Evolutionary conservation across 1,140 invertebrate genomes (phyloP), one percentile per base, ranked within the genome.

Genomic region (Drosophila aff.): DNA sequence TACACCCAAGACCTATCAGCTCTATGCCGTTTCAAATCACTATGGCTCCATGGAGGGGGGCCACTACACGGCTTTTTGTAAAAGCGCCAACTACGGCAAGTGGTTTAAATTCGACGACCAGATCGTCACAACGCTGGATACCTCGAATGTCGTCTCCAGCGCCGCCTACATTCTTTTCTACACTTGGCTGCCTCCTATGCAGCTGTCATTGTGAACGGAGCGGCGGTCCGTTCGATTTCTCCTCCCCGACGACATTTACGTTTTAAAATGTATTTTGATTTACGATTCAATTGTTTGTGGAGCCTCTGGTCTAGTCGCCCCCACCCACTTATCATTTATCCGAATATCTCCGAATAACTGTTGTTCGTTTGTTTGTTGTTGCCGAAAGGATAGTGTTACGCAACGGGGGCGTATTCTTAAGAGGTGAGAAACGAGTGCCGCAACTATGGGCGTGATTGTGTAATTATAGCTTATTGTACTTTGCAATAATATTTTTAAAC

Each of bases 71-170:
- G 97, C 94, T 0, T 94, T 94, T 75, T 95, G 94, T 73, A 95
- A 95, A 82, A 95, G 94, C 73, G 93, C 93, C 52, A 90, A 93
- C 6, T 94, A 94, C 82, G 93, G 93, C 6, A 94, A 94, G 89
- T 99, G 98, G 98, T 97, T 96, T 93, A 98, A 98, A 91, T 99
- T 96, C 93, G 97, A 98, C 93, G 98, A 99, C 92, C 95, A 97
- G 74, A 95, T 96, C 40, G 97, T 98, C 7, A 95, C 95, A 4
- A 95, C 96, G 79, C 95, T 98, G 44, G 94, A 95, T 3, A 80
- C 93, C 5, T 94, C 93, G 43, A 95, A 96, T 89, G 96, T 98
- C 2, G 95, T 95, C 73, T 95, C 96, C 15, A 94, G 95, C 72
- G 96, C 96, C 55, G 96, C 96, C 7, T 97, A 97, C 92, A 95